phyloP scores from a whole-genome alignment of 2,888 invertebrate genomes.

The Pandemis corylana region DNA sequence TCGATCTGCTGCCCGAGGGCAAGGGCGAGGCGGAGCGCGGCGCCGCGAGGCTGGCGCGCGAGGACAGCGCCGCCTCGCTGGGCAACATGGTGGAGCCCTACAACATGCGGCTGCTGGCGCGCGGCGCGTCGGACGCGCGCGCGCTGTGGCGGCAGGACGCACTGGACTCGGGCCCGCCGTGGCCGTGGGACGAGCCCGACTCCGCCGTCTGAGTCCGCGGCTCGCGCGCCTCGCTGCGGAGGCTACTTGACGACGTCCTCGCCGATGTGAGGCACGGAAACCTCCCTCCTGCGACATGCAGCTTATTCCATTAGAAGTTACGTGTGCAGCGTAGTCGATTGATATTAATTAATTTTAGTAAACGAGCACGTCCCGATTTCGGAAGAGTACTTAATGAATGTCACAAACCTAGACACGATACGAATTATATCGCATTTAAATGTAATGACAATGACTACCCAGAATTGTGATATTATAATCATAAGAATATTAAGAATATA shows the following conservation, averaged over 20 bases:
- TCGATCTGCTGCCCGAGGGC: constrained; percentile 47
- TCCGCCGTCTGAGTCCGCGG: constrained; percentile 70
- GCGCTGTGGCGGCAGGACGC: constrained; percentile 82
- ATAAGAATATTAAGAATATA: constrained; percentile 58
- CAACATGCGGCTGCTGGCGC: constrained; percentile 74
- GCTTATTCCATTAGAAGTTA: constrained; percentile 21
- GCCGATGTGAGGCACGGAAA: neutral
- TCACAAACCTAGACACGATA: constrained; percentile 42
- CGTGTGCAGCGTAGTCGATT: constrained; percentile 8
- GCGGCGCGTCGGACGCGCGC: constrained; percentile 66
- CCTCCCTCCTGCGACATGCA: neutral
- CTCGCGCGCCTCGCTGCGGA: neutral
- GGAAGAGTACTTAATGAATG: constrained; percentile 33
- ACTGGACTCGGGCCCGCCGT: constrained; percentile 75
- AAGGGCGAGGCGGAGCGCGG: constrained; percentile 46
- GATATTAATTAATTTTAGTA: constrained; percentile 5
- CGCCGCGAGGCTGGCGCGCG: constrained; percentile 49
- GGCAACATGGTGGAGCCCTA: constrained; percentile 77
- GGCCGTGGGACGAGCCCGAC: constrained; percentile 82
- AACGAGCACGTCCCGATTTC: constrained; percentile 22
- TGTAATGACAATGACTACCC: constrained; percentile 57
- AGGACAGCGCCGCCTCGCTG: constrained; percentile 65
- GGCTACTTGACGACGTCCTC: constrained; percentile 1
- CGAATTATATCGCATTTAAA: constrained; percentile 67
- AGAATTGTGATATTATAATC: constrained; percentile 69